Evolutionary conservation across 2,113 vertebrate species (phyloP).

Genomic region (Prietella phreatophila): DNA sequence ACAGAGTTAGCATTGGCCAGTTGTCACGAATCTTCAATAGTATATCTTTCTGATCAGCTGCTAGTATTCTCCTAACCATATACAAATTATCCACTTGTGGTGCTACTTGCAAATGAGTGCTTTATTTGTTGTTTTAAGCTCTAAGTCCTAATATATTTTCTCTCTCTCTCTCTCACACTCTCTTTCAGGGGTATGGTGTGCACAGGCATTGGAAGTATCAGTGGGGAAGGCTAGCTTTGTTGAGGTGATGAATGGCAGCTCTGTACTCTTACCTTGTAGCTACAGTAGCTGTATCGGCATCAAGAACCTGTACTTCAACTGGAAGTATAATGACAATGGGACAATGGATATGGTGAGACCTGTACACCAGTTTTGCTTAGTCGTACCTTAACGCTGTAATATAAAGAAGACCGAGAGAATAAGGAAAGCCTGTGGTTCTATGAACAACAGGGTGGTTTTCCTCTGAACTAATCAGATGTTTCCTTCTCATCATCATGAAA

Average conservation of each 20-base stretch:
- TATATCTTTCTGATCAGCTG: background rate
- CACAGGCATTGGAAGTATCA: constrained; percentile 80
- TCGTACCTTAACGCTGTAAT: background rate
- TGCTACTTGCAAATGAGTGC: background rate
- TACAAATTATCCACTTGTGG: background rate
- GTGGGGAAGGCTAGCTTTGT: constrained; percentile 83
- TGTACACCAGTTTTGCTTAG: background rate
- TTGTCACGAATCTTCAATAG: background rate
- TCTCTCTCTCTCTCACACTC: background rate
- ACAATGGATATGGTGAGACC: constrained; percentile 61
- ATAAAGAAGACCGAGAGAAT: background rate
- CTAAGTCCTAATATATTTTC: background rate
- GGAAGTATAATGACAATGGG: constrained; percentile 75
- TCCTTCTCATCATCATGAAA: background rate
- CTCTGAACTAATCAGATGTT: background rate
- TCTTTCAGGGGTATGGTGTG: constrained; percentile 65
- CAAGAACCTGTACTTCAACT: constrained; percentile 81
- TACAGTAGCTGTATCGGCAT: constrained; percentile 90
- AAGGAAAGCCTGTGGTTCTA: background rate
- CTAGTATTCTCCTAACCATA: background rate
- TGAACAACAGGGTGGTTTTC: background rate
- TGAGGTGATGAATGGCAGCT: constrained; percentile 83
- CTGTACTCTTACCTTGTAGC: constrained; percentile 82
- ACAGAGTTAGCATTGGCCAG: background rate
- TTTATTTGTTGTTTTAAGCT: background rate